Base-by-base conservation (phyloP, 2,113 vertebrate genomes). In the Ameiurus melas region DNA sequence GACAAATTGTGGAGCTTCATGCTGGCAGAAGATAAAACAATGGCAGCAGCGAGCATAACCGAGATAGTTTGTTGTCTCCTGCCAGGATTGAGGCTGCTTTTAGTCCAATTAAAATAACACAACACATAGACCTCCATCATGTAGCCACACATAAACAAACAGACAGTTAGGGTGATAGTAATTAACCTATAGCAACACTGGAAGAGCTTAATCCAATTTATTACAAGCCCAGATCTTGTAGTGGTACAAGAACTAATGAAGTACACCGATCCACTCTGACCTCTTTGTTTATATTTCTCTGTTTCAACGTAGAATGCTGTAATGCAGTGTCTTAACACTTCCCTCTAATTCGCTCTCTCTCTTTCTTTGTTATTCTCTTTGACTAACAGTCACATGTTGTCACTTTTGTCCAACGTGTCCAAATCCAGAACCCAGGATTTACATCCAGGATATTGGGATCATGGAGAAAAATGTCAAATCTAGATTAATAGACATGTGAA, bases 131-230 rank as follows among this genome's bases (percentile, higher is more conserved):
- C 71, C 83, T 88, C 94, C 94, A 93, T 92, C 94, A 94, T 93
- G 94, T 92, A 93, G 92, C 94, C 92, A 93, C 92, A 92, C 93
- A 94, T 93, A 93, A 93, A 94, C 85, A 94, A 95, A 94, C 92
- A 92, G 92, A 93, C 91, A 92, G 91, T 94, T 92, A 90, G 91
- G 95, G 93, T 92, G 92, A 95, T 94, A 94, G 94, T 94, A 95
- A 96, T 96, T 95, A 95, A 96, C 94, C 95, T 92, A 94, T 93
- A 94, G 93, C 92, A 92, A 89, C 92, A 93, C 92, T 92, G 87
- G 89, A 94, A 92, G 93, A 95, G 93, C 94, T 94, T 92, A 93
- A 95, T 94, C 93, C 94, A 95, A 93, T 96, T 94, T 92, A 95
- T 95, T 94, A 95, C 92, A 95, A 92, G 92, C 93, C 93, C 87